These are phyloP conservation scores for Menura novaehollandiae DNA, from an alignment of 2,113 vertebrate species.

Conservation along the genomic window DNA sequence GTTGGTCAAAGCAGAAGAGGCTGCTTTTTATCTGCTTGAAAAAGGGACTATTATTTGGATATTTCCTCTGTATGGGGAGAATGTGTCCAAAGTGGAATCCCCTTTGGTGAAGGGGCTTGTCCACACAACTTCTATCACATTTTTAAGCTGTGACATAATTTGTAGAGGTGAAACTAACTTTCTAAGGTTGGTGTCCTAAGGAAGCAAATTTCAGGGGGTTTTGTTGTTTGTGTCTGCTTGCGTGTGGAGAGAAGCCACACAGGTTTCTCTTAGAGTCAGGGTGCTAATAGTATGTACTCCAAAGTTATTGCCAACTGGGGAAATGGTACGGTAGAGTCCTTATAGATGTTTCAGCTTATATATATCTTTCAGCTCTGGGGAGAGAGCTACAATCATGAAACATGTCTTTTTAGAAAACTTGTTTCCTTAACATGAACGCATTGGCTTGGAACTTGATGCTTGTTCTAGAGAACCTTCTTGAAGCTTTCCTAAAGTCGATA, in stretches of 20 bases:
- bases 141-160: not conserved
- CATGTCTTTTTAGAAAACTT: not conserved
- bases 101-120: not conserved
- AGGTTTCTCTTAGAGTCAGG: not conserved
- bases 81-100: not conserved
- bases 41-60: not conserved
- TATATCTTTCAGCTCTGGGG: not conserved
- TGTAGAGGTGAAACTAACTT: not conserved
- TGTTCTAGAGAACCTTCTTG: not conserved
- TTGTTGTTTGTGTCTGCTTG: not conserved
- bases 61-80: not conserved
- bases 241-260: fast-evolving
- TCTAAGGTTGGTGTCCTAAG: not conserved
- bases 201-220: not conserved
- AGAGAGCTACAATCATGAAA: not conserved
- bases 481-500: not conserved
- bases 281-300: not conserved
- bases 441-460: not conserved
- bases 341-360: not conserved
- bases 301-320: not conserved
- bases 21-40: not conserved
- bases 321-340: not conserved
- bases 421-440: not conserved
- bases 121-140: not conserved
- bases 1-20: not conserved